These are phyloP conservation scores for Colletes gigas DNA, from an alignment of 1,140 invertebrate genomes.

Conservation along the genomic window DNA sequence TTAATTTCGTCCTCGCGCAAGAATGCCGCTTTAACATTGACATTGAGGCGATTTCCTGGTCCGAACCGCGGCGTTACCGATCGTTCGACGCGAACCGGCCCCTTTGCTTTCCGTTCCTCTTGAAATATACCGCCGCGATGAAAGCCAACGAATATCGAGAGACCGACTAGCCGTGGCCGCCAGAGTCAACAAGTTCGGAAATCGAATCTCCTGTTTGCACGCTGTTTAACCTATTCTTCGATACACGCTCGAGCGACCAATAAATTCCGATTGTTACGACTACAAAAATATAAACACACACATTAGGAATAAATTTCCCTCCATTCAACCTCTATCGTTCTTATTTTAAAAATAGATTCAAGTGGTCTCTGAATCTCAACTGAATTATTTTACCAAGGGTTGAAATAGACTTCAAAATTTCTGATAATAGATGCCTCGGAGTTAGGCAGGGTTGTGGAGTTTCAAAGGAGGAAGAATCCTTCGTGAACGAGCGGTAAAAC, in stretches of 20 bases:
- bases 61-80: conserved; percentile 55
- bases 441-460: too few species aligned
- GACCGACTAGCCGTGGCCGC: neutral
- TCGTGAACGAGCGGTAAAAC: too few species aligned
- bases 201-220: neutral
- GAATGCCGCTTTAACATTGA: conserved; percentile 66
- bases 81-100: conserved; percentile 40
- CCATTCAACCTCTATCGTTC: too few species aligned
- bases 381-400: too few species aligned
- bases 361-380: too few species aligned
- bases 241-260: neutral
- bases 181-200: conserved; percentile 12
- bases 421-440: too few species aligned
- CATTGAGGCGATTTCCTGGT: conserved; percentile 59
- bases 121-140: neutral
- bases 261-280: too few species aligned
- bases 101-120: neutral
- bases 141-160: neutral
- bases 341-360: too few species aligned
- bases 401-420: too few species aligned
- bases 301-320: too few species aligned
- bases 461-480: too few species aligned
- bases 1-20: conserved; percentile 67
- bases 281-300: too few species aligned
- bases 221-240: neutral